These are phyloP conservation scores for Caerostris extrusa DNA, from an alignment of 1,140 invertebrate genomes.

Conservation along the genomic window DNA sequence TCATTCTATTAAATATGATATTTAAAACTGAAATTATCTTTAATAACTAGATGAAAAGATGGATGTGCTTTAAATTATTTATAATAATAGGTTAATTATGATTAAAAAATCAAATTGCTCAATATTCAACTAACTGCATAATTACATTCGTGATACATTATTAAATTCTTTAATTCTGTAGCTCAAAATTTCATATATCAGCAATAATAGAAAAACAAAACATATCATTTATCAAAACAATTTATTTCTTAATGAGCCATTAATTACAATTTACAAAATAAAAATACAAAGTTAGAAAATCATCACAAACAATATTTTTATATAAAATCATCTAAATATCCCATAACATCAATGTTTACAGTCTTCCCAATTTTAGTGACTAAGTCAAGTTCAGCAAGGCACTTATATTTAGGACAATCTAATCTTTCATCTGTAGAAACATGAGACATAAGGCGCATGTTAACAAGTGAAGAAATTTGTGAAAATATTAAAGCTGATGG, in stretches of 20 bases:
- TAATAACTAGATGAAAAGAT: too few species aligned
- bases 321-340: conserved; percentile 74
- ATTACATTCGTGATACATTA: too few species aligned
- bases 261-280: background rate
- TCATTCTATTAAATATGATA: too few species aligned
- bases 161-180: too few species aligned
- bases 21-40: too few species aligned
- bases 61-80: too few species aligned
- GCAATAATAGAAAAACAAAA: too few species aligned
- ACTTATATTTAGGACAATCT: conserved; percentile 73
- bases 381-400: conserved; percentile 64
- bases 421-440: conserved; percentile 62
- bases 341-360: conserved; percentile 65
- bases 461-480: conserved; percentile 64
- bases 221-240: too few species aligned
- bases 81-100: too few species aligned
- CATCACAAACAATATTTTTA: background rate
- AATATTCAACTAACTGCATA: too few species aligned
- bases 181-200: too few species aligned
- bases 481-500: conserved; percentile 88
- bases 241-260: background rate
- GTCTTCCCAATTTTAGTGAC: conserved; percentile 65
- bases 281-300: background rate
- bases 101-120: too few species aligned
- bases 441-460: conserved; percentile 45